phyloP scores from a whole-genome alignment of 92 coral and sea anemone species.

The Zoanthus sansibaricus region DNA sequence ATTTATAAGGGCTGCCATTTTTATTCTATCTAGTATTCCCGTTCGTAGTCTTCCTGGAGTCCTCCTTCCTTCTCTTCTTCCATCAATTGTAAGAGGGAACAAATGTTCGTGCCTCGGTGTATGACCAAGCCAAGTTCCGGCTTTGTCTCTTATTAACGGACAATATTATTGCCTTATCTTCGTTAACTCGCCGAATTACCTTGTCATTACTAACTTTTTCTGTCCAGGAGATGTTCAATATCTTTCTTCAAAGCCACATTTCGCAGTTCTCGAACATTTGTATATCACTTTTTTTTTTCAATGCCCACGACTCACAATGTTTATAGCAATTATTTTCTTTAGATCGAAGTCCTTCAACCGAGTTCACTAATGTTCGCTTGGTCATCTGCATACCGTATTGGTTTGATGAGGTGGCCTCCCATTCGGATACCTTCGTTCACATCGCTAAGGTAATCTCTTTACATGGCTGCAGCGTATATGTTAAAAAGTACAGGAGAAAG shows the following conservation, averaged over 20 bases:
- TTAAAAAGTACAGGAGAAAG: slow-evolving; percentile 29
- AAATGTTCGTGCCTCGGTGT: slow-evolving; percentile 11
- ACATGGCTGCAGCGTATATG: slow-evolving; percentile 26
- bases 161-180: slow-evolving; percentile 17
- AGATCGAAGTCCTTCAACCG: slow-evolving; percentile 26
- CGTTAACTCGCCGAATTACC: slow-evolving; percentile 12
- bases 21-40: slow-evolving; percentile 1
- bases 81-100: slow-evolving; percentile 11
- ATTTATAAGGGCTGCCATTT: background rate
- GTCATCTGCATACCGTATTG: slow-evolving; percentile 35
- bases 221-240: slow-evolving; percentile 26
- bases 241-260: background rate
- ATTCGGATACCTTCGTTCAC: slow-evolving; percentile 37
- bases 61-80: slow-evolving; percentile 22
- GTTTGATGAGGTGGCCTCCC: slow-evolving; percentile 44
- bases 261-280: background rate
- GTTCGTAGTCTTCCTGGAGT: background rate
- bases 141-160: slow-evolving; percentile 27
- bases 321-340: background rate
- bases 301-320: slow-evolving; percentile 27
- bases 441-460: slow-evolving; percentile 4
- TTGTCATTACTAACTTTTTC: slow-evolving; percentile 38
- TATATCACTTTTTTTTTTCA: slow-evolving; percentile 18
- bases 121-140: slow-evolving; percentile 15
- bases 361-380: slow-evolving; percentile 29